phyloP scores from a whole-genome alignment of 2,113 vertebrate species.

The Daubentonia madagascariensis region DNA sequence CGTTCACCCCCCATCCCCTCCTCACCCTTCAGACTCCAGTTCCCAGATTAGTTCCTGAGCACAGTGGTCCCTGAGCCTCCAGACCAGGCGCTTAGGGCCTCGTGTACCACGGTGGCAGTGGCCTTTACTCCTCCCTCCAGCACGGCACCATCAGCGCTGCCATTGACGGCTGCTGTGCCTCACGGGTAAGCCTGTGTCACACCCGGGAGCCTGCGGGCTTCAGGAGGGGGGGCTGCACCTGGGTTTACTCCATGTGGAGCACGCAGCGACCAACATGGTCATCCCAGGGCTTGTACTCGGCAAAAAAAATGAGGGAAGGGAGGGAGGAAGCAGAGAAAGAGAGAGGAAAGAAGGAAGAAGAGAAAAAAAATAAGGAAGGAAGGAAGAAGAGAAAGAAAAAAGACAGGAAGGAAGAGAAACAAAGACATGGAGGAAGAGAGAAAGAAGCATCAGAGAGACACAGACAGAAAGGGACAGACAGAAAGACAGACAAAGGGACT shows the following conservation, averaged over 20 bases:
- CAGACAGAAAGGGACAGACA: neutral
- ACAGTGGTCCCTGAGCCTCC: neutral
- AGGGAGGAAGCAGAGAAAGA: neutral
- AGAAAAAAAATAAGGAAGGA: too few relatives aligned
- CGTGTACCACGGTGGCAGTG: rapidly evolving
- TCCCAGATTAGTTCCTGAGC: neutral
- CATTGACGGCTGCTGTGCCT: neutral
- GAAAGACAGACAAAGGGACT: neutral
- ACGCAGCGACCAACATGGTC: neutral
- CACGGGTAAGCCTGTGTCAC: neutral
- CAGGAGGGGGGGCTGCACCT: neutral
- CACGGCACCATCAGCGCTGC: rapidly evolving
- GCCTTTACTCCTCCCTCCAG: neutral
- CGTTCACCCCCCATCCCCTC: neutral
- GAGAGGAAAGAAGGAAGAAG: too few relatives aligned
- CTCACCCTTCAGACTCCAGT: neutral
- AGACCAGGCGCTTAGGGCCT: neutral
- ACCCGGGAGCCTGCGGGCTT: neutral
- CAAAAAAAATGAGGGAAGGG: neutral
- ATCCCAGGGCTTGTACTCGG: neutral
- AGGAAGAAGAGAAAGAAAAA: rapidly evolving
- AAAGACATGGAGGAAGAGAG: neutral
- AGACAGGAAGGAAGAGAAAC: neutral
- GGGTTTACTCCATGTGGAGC: neutral
- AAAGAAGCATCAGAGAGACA: too few relatives aligned